These are phyloP conservation scores for Perccottus glenii DNA, from an alignment of 2,113 vertebrate genomes.

Conservation along the genomic window DNA sequence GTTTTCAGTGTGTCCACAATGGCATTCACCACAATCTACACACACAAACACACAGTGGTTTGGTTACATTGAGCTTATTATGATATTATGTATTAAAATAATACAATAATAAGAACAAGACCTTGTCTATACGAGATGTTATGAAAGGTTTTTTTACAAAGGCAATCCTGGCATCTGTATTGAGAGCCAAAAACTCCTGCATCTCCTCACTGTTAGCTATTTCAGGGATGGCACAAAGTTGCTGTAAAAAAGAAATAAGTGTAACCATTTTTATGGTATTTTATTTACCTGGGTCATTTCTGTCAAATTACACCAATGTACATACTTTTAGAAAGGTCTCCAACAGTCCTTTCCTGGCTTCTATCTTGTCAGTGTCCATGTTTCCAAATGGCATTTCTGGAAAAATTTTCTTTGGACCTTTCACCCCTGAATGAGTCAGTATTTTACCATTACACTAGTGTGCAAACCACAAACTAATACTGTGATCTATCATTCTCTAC, in stretches of 20 bases:
- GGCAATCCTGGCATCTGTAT: conserved; percentile 93
- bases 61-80: not conserved
- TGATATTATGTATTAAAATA: not conserved
- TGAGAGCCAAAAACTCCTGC: conserved; percentile 96
- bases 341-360: conserved; percentile 91
- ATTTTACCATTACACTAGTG: not conserved
- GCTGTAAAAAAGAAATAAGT: conserved; percentile 72
- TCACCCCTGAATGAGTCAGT: conserved; percentile 83
- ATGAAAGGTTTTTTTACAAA: conserved; percentile 97
- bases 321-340: conserved; percentile 93
- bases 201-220: conserved; percentile 93
- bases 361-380: conserved; percentile 97
- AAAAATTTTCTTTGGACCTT: conserved; percentile 97
- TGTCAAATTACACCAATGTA: not conserved
- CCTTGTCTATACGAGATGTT: conserved; percentile 97
- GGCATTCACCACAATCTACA: conserved; percentile 92
- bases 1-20: conserved; percentile 98
- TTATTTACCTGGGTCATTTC: not conserved
- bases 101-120: conserved; percentile 19
- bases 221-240: conserved; percentile 90
- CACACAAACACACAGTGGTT: not conserved
- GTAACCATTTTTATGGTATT: not conserved
- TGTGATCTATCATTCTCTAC: too few relatives aligned
- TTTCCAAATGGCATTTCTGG: conserved; percentile 98
- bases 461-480: not conserved